These are phyloP conservation scores for Harmothoe impar DNA, from an alignment of 2,888 invertebrate genomes.

Conservation along the genomic window DNA sequence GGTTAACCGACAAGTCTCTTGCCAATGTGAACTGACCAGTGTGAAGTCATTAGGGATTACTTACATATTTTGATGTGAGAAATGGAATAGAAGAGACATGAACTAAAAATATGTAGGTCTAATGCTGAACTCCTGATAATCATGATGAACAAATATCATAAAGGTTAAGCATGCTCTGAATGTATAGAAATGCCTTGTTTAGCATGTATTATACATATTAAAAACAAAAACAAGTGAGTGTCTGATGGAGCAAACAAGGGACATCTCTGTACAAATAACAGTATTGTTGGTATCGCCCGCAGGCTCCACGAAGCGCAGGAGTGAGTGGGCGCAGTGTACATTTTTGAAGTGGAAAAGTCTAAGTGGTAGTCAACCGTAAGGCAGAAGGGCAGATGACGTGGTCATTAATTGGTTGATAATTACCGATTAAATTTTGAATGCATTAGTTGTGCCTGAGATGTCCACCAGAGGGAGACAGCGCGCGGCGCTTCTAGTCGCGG, in stretches of 20 bases:
- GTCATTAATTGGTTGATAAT: not conserved
- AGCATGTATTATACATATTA: not conserved
- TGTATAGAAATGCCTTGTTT: constrained; percentile 23
- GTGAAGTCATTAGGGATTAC: not conserved
- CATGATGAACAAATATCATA: not conserved
- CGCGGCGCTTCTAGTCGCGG: constrained; percentile 21
- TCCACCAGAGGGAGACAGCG: not conserved
- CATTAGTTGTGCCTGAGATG: not conserved
- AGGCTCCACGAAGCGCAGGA: not conserved
- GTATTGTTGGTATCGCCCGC: constrained; percentile 21
- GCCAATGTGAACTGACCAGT: constrained; percentile 2
- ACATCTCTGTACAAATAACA: constrained; percentile 3
- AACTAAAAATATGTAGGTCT: not conserved
- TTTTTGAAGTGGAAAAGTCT: not conserved
- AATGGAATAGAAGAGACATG: not conserved
- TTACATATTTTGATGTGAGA: not conserved
- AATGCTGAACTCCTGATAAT: not conserved
- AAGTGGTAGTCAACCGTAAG: not conserved
- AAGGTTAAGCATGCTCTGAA: not conserved
- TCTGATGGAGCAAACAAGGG: not conserved
- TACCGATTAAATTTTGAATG: not conserved
- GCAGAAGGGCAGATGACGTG: not conserved
- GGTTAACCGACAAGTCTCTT: not conserved
- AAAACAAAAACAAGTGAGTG: not conserved
- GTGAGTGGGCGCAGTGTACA: not conserved